phyloP scores from a whole-genome alignment of 2,113 vertebrate genomes.

The Marmota flaviventris region DNA sequence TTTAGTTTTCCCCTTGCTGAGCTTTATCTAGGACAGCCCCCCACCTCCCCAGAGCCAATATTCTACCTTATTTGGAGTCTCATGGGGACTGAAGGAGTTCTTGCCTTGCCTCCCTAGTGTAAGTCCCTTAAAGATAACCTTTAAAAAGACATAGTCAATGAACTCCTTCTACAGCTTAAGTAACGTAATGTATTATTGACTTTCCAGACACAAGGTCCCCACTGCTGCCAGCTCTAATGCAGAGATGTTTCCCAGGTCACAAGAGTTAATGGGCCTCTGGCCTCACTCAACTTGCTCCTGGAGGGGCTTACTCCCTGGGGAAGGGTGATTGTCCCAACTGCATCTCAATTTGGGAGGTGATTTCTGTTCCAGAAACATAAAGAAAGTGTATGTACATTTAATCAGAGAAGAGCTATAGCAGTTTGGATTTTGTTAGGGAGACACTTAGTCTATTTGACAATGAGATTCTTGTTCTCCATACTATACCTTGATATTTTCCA shows the following conservation, averaged over 20 bases:
- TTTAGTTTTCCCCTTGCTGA: background rate
- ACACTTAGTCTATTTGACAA: background rate
- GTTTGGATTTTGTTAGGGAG: background rate
- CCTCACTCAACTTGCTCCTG: background rate
- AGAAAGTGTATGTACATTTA: background rate
- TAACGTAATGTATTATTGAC: slow-evolving; percentile 70
- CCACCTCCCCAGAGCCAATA: background rate
- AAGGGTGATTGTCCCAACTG: background rate
- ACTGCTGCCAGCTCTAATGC: slow-evolving; percentile 8
- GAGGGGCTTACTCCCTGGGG: background rate
- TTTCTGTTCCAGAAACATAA: background rate
- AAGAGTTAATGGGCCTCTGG: slow-evolving; percentile 37
- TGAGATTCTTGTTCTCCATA: background rate
- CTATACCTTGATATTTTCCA: background rate
- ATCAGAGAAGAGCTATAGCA: background rate
- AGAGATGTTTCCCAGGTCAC: slow-evolving; percentile 15
- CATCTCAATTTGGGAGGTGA: background rate
- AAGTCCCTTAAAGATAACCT: slow-evolving; percentile 12
- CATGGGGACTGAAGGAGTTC: background rate
- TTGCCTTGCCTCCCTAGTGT: background rate
- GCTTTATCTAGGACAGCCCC: background rate
- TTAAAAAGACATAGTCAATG: slow-evolving; percentile 55
- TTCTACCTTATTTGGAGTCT: background rate
- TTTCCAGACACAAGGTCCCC: slow-evolving; percentile 23
- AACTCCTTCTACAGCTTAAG: slow-evolving; percentile 31